These are phyloP conservation scores for Amblyjoppa proteus DNA, from an alignment of 2,888 invertebrate species.

Conservation along the genomic window DNA sequence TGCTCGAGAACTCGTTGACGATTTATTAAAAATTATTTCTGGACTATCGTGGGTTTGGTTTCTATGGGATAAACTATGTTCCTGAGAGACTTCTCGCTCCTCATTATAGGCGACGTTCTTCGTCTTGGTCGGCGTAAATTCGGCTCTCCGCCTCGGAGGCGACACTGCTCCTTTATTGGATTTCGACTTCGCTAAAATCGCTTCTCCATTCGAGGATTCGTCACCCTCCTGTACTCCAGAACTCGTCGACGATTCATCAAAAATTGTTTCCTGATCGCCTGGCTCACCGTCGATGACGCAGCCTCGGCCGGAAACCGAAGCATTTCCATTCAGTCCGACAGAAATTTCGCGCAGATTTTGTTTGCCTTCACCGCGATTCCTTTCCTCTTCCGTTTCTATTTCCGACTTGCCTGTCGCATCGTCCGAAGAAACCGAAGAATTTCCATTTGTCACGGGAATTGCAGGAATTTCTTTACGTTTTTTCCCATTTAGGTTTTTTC, in stretches of 20 bases:
- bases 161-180: no score
- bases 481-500: background rate
- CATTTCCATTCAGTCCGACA: background rate
- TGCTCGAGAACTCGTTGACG: background rate
- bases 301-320: background rate
- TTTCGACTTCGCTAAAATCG: background rate
- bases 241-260: background rate
- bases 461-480: background rate
- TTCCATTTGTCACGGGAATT: background rate
- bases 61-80: no score
- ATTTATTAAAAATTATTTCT: background rate
- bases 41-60: background rate
- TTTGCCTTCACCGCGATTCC: background rate
- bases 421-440: background rate
- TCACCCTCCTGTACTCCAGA: background rate
- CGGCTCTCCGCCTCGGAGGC: no score
- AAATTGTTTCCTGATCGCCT: background rate
- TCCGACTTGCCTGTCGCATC: background rate
- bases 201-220: background rate
- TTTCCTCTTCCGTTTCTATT: background rate
- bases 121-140: no score
- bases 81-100: no score
- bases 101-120: no score
- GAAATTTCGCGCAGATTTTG: background rate
- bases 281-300: background rate